Percentiles rank a stretch among this genome's conserved stretches.
Conservation (phyloP, 2,888 invertebrate genomes). For the Drosophila ezoana region DNA sequence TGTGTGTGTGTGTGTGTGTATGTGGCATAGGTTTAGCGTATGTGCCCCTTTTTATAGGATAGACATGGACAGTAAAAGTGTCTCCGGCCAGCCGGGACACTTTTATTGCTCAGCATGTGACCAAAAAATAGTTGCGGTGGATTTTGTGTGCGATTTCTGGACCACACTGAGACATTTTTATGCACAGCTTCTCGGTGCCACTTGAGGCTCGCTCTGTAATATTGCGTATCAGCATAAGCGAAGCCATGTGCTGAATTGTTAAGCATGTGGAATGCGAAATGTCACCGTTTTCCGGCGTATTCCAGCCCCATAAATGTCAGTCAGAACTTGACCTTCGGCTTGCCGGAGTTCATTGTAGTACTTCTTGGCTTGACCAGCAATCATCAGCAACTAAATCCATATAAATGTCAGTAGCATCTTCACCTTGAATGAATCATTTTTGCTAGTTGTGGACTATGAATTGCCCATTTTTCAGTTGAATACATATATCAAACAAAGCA, state of each 20-base stretch:
- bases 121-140: conserved; percentile 77
- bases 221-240: conserved; percentile 64
- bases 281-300: conserved; percentile 32
- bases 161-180: conserved; percentile 60
- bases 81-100: conserved; percentile 69
- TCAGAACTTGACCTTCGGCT: conserved; percentile 48
- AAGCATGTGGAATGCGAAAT: conserved; percentile 55
- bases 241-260: conserved; percentile 74
- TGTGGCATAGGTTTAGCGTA: conserved; percentile 57
- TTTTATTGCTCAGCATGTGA: conserved; percentile 76
- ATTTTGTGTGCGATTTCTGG: conserved; percentile 71
- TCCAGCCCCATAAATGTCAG: conserved; percentile 57
- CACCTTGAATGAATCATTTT: conserved; percentile 55
- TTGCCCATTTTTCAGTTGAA: conserved; percentile 9
- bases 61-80: conserved; percentile 70
- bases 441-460: conserved; percentile 4
- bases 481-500: conserved; percentile 42
- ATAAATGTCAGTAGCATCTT: conserved; percentile 66
- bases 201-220: conserved; percentile 17
- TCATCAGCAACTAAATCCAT: conserved; percentile 38
- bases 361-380: conserved; percentile 21
- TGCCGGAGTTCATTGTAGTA: not conserved
- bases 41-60: conserved; percentile 70
- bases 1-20: conserved; percentile 13
- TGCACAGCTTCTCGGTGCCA: conserved; percentile 37